phyloP scores from a whole-genome alignment of 2,113 vertebrate genomes.

The Sorex araneus region DNA sequence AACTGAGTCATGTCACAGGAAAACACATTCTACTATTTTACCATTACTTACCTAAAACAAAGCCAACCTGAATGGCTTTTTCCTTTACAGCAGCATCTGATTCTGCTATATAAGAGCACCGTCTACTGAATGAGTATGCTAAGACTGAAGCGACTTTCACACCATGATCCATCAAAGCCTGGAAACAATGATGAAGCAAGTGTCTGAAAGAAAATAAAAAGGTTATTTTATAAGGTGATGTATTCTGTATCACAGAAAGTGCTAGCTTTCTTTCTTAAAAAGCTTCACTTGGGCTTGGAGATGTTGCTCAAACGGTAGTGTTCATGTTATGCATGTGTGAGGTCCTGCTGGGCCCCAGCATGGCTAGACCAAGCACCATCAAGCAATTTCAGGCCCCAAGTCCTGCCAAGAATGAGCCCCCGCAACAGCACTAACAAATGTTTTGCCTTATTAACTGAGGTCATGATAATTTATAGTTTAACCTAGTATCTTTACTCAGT shows the following conservation, averaged over 20 bases:
- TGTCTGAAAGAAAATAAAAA: conserved; percentile 90
- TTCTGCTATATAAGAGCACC: conserved; percentile 98
- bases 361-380: no score
- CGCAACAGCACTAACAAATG: no score
- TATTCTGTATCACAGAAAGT: conserved; percentile 30
- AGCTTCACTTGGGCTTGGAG: no score
- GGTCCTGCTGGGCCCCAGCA: no score
- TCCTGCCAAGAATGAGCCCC: no score
- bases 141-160: conserved; percentile 98
- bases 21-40: conserved; percentile 13
- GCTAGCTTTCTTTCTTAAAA: conserved; percentile 23
- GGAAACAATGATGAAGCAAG: conserved; percentile 99
- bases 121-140: conserved; percentile 98
- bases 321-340: no score
- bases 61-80: conserved; percentile 99
- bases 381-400: no score
- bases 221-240: not conserved
- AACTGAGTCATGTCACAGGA: conserved; percentile 39
- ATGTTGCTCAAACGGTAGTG: no score
- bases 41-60: conserved; percentile 94
- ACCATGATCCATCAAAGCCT: conserved; percentile 99
- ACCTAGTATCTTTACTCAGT: conserved; percentile 1
- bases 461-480: conserved; percentile 45
- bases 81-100: conserved; percentile 97
- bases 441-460: not conserved